phyloP scores from a whole-genome alignment of 2,797 vertebrate genomes.

The Sebastes elongatus region DNA sequence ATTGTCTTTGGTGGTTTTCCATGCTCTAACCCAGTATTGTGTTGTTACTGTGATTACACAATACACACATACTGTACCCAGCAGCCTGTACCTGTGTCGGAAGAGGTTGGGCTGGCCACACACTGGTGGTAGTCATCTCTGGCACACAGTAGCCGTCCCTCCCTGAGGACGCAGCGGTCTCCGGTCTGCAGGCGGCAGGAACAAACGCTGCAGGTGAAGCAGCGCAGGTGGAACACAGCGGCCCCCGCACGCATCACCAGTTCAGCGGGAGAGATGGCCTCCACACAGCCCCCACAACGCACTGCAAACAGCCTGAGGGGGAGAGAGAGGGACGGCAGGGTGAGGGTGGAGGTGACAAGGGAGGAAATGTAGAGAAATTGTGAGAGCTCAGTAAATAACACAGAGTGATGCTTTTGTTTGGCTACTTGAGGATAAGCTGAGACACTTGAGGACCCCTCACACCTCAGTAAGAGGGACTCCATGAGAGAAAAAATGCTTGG shows the following conservation, averaged over 20 bases:
- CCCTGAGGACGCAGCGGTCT: slow-evolving; percentile 92
- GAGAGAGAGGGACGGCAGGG: neutral
- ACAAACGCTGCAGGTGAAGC: slow-evolving; percentile 95
- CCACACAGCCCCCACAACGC: slow-evolving; percentile 89
- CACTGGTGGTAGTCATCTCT: slow-evolving; percentile 90
- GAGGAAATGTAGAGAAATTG: slow-evolving; percentile 13
- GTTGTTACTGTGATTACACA: neutral
- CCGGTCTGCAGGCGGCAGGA: slow-evolving; percentile 93
- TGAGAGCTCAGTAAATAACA: slow-evolving; percentile 37
- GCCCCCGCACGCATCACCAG: slow-evolving; percentile 93
- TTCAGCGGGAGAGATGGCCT: slow-evolving; percentile 89
- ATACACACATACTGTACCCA: neutral
- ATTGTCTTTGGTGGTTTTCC: neutral
- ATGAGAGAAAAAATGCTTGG: slow-evolving; percentile 35
- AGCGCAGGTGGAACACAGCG: slow-evolving; percentile 93
- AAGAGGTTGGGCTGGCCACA: slow-evolving; percentile 87
- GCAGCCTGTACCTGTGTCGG: slow-evolving; percentile 87
- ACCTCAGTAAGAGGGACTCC: slow-evolving; percentile 10
- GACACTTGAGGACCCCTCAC: slow-evolving; percentile 35
- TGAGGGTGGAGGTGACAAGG: neutral
- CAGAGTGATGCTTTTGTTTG: slow-evolving; percentile 46
- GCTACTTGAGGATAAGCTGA: neutral
- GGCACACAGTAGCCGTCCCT: slow-evolving; percentile 93
- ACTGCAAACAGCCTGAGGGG: slow-evolving; percentile 88
- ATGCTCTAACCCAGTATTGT: neutral